phyloP scores from a whole-genome alignment of 1,140 invertebrate genomes.

The Pararge aegeria region DNA sequence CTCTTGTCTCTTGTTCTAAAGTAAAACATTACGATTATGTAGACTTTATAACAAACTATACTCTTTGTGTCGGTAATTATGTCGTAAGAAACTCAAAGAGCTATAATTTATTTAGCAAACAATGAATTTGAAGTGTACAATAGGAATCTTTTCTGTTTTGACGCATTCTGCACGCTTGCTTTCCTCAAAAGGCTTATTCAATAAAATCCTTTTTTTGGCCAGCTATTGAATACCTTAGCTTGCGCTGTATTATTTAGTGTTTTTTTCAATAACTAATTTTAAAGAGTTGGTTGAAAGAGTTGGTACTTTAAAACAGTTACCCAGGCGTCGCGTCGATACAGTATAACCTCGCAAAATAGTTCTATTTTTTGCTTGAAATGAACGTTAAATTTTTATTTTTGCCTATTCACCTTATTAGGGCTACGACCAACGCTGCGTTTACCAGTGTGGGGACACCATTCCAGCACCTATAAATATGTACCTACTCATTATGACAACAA shows the following conservation, averaged over 20 bases:
- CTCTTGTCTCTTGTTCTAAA: too few relatives aligned
- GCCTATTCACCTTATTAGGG: too few relatives aligned
- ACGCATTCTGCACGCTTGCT: slow-evolving; percentile 65
- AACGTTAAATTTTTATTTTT: too few relatives aligned
- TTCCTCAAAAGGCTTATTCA: slow-evolving; percentile 60
- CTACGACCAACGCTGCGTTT: too few relatives aligned
- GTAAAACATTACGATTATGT: background rate
- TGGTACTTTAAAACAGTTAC: too few relatives aligned
- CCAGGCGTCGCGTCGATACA: too few relatives aligned
- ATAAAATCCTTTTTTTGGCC: slow-evolving; percentile 68
- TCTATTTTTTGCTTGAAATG: too few relatives aligned
- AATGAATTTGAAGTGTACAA: slow-evolving; percentile 70
- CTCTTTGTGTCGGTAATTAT: background rate
- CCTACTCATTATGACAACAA: too few relatives aligned
- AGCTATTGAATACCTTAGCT: slow-evolving; percentile 33
- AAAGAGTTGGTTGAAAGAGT: background rate
- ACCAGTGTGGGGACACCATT: too few relatives aligned
- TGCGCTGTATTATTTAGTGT: background rate
- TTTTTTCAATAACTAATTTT: background rate
- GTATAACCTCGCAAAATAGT: too few relatives aligned
- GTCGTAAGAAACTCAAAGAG: slow-evolving; percentile 21
- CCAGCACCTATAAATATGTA: too few relatives aligned
- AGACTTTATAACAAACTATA: background rate
- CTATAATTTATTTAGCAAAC: slow-evolving; percentile 39
- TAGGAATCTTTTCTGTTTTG: slow-evolving; percentile 65